Percentiles rank a stretch among this genome's conserved stretches.
These are phyloP conservation scores for Podarcis siculus DNA, from an alignment of 2,797 vertebrate genomes.

Conservation along the genomic window DNA sequence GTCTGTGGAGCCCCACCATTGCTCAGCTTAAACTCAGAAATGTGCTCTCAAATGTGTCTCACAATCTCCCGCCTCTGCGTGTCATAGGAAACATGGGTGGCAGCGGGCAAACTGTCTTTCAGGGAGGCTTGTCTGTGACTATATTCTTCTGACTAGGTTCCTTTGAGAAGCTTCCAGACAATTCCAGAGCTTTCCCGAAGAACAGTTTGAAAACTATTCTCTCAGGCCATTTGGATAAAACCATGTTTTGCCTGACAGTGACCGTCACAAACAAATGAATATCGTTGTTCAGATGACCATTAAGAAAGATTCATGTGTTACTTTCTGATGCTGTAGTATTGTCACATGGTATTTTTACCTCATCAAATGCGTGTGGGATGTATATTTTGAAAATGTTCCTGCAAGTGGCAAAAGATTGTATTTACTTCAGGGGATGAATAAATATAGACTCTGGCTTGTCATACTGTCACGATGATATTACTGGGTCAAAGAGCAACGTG, in stretches of 20 bases:
- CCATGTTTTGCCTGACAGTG: not conserved
- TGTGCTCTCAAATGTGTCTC: not conserved
- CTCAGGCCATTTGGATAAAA: not conserved
- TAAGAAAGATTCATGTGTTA: not conserved
- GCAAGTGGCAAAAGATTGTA: not conserved
- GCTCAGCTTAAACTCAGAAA: not conserved
- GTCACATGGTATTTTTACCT: not conserved
- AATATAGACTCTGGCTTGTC: not conserved
- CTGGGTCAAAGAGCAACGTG: not conserved
- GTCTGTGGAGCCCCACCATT: not conserved
- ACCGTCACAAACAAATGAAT: not conserved
- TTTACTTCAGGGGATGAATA: not conserved
- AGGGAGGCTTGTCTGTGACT: not conserved
- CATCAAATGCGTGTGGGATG: not conserved
- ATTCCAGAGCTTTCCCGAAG: not conserved
- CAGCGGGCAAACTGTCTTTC: not conserved
- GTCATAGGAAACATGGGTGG: not conserved
- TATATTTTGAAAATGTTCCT: not conserved
- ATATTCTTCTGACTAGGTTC: not conserved
- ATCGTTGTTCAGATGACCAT: not conserved
- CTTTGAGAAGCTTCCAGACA: not conserved
- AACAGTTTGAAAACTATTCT: not conserved
- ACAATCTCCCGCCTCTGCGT: not conserved
- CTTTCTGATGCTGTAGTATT: not conserved
- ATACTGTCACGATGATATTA: not conserved